These are phyloP conservation scores for Clarias magur DNA, from an alignment of 2,113 vertebrate genomes.

Conservation along the genomic window DNA sequence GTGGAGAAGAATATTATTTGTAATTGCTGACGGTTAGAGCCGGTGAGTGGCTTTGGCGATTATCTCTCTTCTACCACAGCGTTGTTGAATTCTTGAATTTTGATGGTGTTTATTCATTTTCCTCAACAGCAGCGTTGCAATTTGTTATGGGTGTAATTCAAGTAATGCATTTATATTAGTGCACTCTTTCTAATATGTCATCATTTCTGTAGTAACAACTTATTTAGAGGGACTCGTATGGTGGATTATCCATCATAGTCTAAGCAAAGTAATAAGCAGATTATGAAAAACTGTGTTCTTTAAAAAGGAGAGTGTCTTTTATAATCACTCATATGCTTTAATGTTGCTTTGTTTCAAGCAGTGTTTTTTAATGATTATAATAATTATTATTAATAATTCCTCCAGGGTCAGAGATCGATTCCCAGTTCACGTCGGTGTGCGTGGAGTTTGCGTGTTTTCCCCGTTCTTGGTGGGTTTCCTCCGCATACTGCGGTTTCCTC, in stretches of 20 bases:
- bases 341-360: too few relatives aligned
- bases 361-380: too few relatives aligned
- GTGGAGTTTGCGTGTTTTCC: too few relatives aligned
- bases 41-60: neutral
- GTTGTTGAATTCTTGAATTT: neutral
- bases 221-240: neutral
- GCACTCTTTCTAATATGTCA: neutral
- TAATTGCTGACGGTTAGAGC: constrained; percentile 28
- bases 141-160: neutral
- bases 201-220: neutral
- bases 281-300: neutral
- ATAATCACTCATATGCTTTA: too few relatives aligned
- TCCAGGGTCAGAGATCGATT: too few relatives aligned
- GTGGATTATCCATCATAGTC: too few relatives aligned
- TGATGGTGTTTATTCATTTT: neutral
- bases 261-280: neutral
- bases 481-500: too few relatives aligned
- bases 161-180: neutral
- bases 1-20: constrained; percentile 18
- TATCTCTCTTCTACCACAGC: neutral
- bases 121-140: neutral
- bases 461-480: too few relatives aligned
- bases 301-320: neutral
- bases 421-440: too few relatives aligned
- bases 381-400: too few relatives aligned